Evolutionary conservation across 2,797 vertebrate genomes (phyloP).

Genomic region (Smutsia temminckii): DNA sequence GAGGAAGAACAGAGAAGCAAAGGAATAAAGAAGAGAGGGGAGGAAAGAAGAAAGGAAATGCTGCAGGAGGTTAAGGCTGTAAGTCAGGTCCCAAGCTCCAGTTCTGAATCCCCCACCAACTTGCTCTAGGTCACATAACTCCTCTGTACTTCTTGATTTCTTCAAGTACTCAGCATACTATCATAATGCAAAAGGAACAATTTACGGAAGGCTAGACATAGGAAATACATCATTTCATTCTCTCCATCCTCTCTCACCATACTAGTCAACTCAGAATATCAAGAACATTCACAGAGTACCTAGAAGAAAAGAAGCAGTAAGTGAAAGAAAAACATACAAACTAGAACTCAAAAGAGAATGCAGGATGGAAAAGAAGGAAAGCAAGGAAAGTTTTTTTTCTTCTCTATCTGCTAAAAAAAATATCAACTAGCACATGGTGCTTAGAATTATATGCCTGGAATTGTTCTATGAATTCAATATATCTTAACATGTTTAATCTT

Average conservation of each 20-base stretch:
- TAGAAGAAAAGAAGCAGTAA: constrained; percentile 16
- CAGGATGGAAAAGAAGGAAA: constrained; percentile 33
- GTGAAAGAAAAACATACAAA: not conserved
- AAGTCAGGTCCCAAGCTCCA: not conserved
- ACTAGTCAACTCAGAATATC: not conserved
- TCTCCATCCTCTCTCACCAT: not conserved
- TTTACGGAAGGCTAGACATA: not conserved
- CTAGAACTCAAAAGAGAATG: not conserved
- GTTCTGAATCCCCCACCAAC: not conserved
- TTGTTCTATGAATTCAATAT: not conserved
- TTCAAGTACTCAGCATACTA: not conserved
- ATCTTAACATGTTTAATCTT: not conserved
- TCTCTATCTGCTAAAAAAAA: not conserved
- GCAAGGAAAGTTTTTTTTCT: not conserved
- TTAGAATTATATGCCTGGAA: not conserved
- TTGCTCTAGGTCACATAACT: not conserved
- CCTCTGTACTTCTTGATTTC: not conserved
- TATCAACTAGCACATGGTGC: not conserved
- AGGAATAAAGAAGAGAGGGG: not conserved
- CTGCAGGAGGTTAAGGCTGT: not conserved
- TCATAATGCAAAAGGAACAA: constrained; percentile 9
- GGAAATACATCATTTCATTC: not conserved
- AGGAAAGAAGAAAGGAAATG: not conserved
- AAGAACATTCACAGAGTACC: not conserved
- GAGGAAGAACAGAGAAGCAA: not conserved